Conservation (phyloP, 2,888 invertebrate species). For the Alloplasta piceator region DNA sequence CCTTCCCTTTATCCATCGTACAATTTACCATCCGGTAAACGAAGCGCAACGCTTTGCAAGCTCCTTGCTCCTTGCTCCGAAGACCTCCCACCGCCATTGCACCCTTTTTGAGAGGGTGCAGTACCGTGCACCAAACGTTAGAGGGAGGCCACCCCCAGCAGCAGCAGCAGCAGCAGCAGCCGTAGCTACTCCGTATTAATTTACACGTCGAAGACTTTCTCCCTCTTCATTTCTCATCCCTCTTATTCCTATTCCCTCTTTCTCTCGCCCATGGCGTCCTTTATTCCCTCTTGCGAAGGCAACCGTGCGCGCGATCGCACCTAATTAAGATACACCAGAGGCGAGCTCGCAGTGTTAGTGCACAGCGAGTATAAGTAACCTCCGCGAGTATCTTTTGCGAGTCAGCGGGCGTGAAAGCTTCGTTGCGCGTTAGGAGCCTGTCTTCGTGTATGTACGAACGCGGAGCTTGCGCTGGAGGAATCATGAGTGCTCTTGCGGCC, state of each 20-base stretch:
- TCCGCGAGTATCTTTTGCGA: not conserved
- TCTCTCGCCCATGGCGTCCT: constrained; percentile 24
- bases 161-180: constrained; percentile 12
- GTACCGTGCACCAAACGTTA: too few species aligned
- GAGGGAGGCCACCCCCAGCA: not conserved
- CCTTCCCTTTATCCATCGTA: constrained; percentile 1
- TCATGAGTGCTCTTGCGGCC: constrained; percentile 64
- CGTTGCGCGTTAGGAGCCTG: constrained; percentile 27
- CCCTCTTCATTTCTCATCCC: constrained; percentile 11
- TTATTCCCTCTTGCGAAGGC: constrained; percentile 55
- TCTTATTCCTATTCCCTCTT: constrained; percentile 3
- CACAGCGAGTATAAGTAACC: constrained; percentile 20
- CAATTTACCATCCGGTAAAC: not conserved
- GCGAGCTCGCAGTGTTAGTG: constrained; percentile 36
- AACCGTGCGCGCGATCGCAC: constrained; percentile 65
- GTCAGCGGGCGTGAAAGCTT: constrained; percentile 57
- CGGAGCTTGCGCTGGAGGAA: constrained; percentile 41
- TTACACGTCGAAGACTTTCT: constrained; percentile 46
- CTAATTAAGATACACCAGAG: constrained; percentile 65
- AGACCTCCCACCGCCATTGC: not conserved
- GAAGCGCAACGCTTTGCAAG: constrained; percentile 11
- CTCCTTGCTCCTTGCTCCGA: constrained; percentile 18
- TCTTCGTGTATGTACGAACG: not conserved
- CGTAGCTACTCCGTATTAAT: constrained; percentile 61
- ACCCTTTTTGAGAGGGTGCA: too few species aligned